Base-by-base conservation (phyloP, 2,888 invertebrate species). In the Drosophila formosana region DNA sequence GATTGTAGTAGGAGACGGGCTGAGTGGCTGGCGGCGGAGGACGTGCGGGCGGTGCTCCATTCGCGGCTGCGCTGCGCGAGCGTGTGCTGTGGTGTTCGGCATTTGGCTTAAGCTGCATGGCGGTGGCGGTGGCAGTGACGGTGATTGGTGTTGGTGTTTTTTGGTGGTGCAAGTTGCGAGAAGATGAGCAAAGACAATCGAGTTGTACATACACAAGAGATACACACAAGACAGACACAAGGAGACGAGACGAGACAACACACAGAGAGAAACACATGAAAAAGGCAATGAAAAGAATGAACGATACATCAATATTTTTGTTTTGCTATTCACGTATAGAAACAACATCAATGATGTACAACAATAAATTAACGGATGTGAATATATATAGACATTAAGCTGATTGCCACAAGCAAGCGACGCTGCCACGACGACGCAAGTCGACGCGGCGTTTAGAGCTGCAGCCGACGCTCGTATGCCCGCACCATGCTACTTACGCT, bases 401-500 rank as follows among this genome's bases (percentile, higher is more conserved):
- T 46, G 28, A 28, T 37, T 51, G 51, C 45, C 45, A 30, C 37
- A 50, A 34, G 52, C 52, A 46, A 66, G 50, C 53, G 34, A 60
- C 39, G 50, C 53, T 30, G 30, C 30, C 5, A 30, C 28, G 30
- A 7, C 6, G 30, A 11, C 11, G 9, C 9, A 37, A 37, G 4
- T 37, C 49, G 28, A 60, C 39, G 50, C 53, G 37, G 52, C 39
- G 34, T 4, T 57, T 67, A 66, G 30, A 68, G 67, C 66, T 68
- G 60, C 57, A 88, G 74, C 76, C 81, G 73, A 50, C 63, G 66
- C 75, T 86, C 88, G 50, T 87, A 86, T 41, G 67, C 88, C 56
- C 73, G 83, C 65, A 84, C 82, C 78, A 82, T 30, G 61, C 66
- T 89, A 94, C 94, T 94, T 93, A 95, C 95, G 90, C 94, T 94